phyloP scores from a whole-genome alignment of 2,888 invertebrate genomes.

The Aplocera efformata region DNA sequence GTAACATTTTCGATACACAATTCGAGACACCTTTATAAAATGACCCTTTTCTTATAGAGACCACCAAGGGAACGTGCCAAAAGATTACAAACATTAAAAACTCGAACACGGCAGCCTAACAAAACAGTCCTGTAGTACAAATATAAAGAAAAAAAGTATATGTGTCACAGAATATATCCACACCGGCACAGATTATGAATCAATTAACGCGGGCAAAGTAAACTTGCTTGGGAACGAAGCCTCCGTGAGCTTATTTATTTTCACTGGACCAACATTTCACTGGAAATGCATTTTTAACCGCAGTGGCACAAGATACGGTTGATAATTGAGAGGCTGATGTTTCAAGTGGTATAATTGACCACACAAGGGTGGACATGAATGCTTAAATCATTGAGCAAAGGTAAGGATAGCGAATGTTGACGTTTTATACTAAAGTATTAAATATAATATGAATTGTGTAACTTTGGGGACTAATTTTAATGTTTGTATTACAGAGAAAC shows the following conservation, averaged over 20 bases:
- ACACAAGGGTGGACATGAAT: slow-evolving; percentile 22
- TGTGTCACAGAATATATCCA: slow-evolving; percentile 42
- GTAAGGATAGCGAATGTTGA: background rate
- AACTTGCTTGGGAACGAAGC: slow-evolving; percentile 54
- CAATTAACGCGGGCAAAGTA: slow-evolving; percentile 64
- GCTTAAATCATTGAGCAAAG: slow-evolving; percentile 9
- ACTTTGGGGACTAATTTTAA: too few species aligned
- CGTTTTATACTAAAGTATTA: background rate
- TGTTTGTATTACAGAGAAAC: too few species aligned
- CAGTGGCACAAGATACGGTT: background rate
- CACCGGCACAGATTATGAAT: slow-evolving; percentile 60
- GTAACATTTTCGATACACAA: background rate
- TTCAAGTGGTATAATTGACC: slow-evolving; percentile 18
- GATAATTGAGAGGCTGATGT: background rate
- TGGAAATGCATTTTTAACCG: slow-evolving; percentile 5
- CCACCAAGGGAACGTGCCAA: slow-evolving; percentile 47
- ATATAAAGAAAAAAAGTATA: slow-evolving; percentile 30
- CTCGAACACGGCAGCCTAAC: slow-evolving; percentile 60
- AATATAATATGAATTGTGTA: too few species aligned
- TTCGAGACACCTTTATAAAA: slow-evolving; percentile 4
- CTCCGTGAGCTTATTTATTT: slow-evolving; percentile 37
- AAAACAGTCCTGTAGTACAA: slow-evolving; percentile 51
- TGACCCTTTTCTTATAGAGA: slow-evolving; percentile 36
- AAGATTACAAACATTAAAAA: slow-evolving; percentile 43
- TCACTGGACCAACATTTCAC: slow-evolving; percentile 1